Evolutionary conservation across 2,888 invertebrate species (phyloP).

Genomic region (Cheiracanthium punctorium): DNA sequence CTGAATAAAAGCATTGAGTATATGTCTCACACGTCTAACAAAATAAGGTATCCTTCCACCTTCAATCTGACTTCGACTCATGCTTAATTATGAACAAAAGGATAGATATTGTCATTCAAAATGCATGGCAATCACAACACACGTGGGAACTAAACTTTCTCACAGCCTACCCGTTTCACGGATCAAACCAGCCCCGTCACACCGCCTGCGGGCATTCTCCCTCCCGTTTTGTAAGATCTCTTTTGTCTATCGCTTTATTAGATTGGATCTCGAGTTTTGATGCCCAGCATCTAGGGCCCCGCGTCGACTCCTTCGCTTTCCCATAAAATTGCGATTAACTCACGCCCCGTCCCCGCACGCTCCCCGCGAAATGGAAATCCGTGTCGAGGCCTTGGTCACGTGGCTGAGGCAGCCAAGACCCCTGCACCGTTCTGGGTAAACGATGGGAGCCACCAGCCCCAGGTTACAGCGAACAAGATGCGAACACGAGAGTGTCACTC

Average conservation of each 20-base stretch:
- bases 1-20: too few relatives aligned
- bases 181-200: background rate
- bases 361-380: slow-evolving; percentile 40
- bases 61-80: too few relatives aligned
- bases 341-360: slow-evolving; percentile 57
- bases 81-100: too few relatives aligned
- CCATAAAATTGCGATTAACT: slow-evolving; percentile 58
- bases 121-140: too few relatives aligned
- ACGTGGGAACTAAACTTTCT: background rate
- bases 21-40: too few relatives aligned
- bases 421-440: background rate
- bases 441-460: background rate
- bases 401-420: background rate
- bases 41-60: too few relatives aligned
- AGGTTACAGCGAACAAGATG: background rate
- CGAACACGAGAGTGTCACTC: background rate
- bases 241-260: background rate
- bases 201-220: background rate
- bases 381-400: background rate
- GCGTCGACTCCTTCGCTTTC: slow-evolving; percentile 17
- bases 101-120: too few relatives aligned
- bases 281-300: background rate
- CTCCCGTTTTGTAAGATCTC: background rate
- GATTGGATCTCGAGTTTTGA: background rate
- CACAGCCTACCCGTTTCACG: background rate